phyloP scores from a whole-genome alignment of 2,888 invertebrate genomes.

The Lepidocyrtoides sp. region DNA sequence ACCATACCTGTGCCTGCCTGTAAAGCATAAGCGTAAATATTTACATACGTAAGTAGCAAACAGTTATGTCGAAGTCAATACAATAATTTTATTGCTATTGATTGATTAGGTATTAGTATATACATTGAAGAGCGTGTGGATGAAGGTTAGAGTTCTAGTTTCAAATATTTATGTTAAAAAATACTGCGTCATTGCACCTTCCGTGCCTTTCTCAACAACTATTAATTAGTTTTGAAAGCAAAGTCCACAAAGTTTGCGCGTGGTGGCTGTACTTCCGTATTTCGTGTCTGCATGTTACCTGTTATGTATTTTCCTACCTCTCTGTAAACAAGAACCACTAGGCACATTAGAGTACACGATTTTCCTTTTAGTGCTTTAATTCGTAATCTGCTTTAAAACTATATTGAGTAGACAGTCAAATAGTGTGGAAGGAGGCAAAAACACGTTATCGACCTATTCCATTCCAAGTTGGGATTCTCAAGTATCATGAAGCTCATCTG shows the following conservation, averaged over 20 bases:
- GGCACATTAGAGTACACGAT: neutral
- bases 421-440: neutral
- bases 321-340: neutral
- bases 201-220: neutral
- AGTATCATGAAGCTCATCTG: too few relatives aligned
- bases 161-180: neutral
- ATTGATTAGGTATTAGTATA: too few relatives aligned
- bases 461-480: too few relatives aligned
- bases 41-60: too few relatives aligned
- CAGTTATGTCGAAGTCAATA: too few relatives aligned
- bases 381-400: neutral
- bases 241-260: neutral
- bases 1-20: too few relatives aligned
- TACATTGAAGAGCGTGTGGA: too few relatives aligned
- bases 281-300: too few relatives aligned
- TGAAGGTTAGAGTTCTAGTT: too few relatives aligned
- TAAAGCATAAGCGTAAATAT: too few relatives aligned
- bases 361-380: slow-evolving; percentile 42
- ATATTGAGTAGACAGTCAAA: neutral
- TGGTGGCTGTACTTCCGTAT: neutral
- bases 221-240: neutral
- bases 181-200: neutral
- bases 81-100: too few relatives aligned
- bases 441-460: neutral
- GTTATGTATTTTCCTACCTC: neutral